Conservation (phyloP, 1,140 invertebrate species). For the Camponotus pennsylvanicus region DNA sequence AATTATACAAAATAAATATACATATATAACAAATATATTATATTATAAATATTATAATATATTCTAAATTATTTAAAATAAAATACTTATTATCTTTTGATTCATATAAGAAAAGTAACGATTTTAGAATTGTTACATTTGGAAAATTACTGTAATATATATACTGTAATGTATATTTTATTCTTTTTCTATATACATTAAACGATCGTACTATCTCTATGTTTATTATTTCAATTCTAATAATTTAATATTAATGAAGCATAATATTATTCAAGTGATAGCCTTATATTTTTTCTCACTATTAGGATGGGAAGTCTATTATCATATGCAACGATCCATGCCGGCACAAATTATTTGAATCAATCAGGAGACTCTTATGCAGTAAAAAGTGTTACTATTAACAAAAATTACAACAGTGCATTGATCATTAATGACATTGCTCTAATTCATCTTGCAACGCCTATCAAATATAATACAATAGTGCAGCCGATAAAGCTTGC, state of each 20-base stretch:
- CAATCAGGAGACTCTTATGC: constrained; percentile 56
- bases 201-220: not conserved
- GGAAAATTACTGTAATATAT: too few species aligned
- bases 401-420: constrained; percentile 71
- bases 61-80: too few species aligned
- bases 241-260: not conserved
- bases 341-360: constrained; percentile 47
- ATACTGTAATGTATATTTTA: not conserved
- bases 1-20: too few species aligned
- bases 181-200: not conserved
- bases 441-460: constrained; percentile 76
- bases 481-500: constrained; percentile 68
- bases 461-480: constrained; percentile 64
- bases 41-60: too few species aligned
- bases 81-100: too few species aligned
- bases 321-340: not conserved
- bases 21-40: too few species aligned
- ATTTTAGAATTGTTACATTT: too few species aligned
- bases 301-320: not conserved
- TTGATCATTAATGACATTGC: constrained; percentile 82
- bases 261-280: not conserved
- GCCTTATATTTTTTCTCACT: not conserved
- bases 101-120: too few species aligned
- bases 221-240: not conserved
- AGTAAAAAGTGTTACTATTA: constrained; percentile 67